These are phyloP conservation scores for Rhynchomys soricoides DNA, from an alignment of 2,113 vertebrate species.

Conservation along the genomic window DNA sequence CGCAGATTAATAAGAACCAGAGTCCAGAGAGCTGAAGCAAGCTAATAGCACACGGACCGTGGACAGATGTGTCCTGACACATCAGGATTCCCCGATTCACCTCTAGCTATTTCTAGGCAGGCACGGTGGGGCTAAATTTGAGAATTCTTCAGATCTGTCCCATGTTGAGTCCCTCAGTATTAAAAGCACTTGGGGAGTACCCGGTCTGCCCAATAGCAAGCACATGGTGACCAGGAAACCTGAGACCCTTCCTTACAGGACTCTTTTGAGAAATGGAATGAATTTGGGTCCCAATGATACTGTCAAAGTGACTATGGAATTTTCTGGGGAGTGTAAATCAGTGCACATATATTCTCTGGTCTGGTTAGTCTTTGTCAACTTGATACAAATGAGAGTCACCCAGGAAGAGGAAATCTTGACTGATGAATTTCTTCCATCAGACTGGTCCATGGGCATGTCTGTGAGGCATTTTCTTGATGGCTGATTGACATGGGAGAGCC, in stretches of 20 bases:
- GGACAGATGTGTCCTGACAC: accelerated
- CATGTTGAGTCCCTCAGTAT: not conserved
- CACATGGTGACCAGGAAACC: accelerated
- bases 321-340: not conserved
- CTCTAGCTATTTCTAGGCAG: accelerated
- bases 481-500: not conserved
- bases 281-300: too few relatives aligned
- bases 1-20: not conserved
- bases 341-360: not conserved
- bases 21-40: not conserved
- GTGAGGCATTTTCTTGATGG: not conserved
- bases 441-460: not conserved
- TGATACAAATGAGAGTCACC: not conserved
- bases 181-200: too few relatives aligned
- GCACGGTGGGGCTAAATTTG: accelerated
- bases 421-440: not conserved
- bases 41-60: too few relatives aligned
- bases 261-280: not conserved
- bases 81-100: accelerated
- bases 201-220: accelerated
- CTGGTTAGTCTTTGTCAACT: not conserved
- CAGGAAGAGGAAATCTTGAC: not conserved
- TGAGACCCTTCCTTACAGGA: not conserved
- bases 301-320: not conserved
- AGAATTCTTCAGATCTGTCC: not conserved